phyloP scores from a whole-genome alignment of 2,797 vertebrate genomes.

The Sebastes goodei region DNA sequence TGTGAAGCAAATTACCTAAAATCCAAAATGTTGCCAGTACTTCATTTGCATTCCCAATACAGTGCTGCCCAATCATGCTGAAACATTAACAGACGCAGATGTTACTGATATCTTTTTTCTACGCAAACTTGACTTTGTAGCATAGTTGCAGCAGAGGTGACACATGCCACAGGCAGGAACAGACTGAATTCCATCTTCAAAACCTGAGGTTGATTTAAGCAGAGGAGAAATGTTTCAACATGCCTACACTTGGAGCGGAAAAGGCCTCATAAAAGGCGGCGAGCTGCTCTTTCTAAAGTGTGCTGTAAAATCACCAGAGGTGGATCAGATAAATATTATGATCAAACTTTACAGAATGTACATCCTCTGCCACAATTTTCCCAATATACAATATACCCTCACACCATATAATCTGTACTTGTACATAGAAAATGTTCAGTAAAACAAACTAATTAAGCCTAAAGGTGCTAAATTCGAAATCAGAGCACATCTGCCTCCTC shows the following conservation, averaged over 20 bases:
- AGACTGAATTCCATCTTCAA: constrained; percentile 63
- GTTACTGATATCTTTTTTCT: background rate
- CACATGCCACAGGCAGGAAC: constrained; percentile 50
- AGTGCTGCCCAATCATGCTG: background rate
- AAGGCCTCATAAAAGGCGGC: background rate
- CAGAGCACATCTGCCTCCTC: no score
- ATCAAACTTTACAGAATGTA: background rate
- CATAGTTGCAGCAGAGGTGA: constrained; percentile 50
- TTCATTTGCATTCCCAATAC: background rate
- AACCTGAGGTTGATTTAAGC: constrained; percentile 53
- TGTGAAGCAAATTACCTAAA: background rate
- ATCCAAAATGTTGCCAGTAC: background rate
- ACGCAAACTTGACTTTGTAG: constrained; percentile 20
- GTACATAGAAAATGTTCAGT: background rate
- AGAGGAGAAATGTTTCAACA: constrained; percentile 69
- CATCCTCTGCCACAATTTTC: background rate
- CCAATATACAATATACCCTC: background rate
- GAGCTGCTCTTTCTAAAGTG: background rate
- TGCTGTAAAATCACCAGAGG: constrained; percentile 2
- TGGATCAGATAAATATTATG: background rate
- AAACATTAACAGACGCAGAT: constrained; percentile 22
- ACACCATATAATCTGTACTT: background rate
- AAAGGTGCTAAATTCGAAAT: no score
- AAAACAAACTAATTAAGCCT: background rate
- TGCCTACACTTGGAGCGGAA: constrained; percentile 23